These are phyloP conservation scores for Paracanthobrama guichenoti DNA, from an alignment of 2,113 vertebrate species.

Conservation along the genomic window DNA sequence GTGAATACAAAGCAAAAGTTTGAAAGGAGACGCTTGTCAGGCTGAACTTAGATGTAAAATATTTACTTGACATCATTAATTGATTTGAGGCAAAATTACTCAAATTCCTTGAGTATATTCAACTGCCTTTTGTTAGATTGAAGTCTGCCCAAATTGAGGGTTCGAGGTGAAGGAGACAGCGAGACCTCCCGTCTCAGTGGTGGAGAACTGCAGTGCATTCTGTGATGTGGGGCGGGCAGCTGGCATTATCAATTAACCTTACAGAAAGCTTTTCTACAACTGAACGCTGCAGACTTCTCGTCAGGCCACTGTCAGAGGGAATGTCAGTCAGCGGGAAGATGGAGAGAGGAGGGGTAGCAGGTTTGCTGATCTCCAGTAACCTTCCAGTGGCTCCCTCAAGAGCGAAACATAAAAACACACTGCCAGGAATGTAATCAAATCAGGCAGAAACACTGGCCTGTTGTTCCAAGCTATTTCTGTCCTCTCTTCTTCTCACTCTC, in stretches of 20 bases:
- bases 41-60: too few relatives aligned
- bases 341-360: not conserved
- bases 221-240: conserved; percentile 17
- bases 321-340: not conserved
- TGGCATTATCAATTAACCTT: conserved; percentile 41
- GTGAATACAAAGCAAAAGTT: not conserved
- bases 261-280: not conserved
- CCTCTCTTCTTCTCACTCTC: conserved; percentile 3
- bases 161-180: not conserved
- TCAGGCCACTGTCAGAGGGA: not conserved
- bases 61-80: too few relatives aligned
- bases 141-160: not conserved
- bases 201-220: not conserved
- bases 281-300: not conserved
- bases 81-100: too few relatives aligned
- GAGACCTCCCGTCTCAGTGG: conserved; percentile 10
- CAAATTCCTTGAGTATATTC: not conserved
- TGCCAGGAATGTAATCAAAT: conserved; percentile 51
- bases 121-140: not conserved
- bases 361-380: conserved; percentile 35
- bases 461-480: conserved; percentile 42
- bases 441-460: conserved; percentile 44
- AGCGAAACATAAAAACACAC: conserved; percentile 39
- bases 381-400: conserved; percentile 35
- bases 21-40: too few relatives aligned